These are phyloP conservation scores for Scolopax mira DNA, from an alignment of 2,113 vertebrate genomes.

Conservation along the genomic window DNA sequence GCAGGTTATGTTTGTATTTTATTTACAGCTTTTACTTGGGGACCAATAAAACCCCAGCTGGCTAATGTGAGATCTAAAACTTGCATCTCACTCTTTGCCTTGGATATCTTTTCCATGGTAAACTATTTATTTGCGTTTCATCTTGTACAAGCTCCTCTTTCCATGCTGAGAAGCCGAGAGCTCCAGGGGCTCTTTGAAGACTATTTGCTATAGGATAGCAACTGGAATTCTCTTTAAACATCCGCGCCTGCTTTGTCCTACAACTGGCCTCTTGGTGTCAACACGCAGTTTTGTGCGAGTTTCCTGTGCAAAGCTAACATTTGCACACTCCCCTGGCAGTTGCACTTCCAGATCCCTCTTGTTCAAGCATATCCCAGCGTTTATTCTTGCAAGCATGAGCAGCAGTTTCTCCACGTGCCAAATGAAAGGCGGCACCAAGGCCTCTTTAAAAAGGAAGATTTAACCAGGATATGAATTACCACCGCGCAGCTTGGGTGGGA, in stretches of 20 bases:
- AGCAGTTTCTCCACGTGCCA: constrained; percentile 24
- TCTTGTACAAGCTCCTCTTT: constrained; percentile 58
- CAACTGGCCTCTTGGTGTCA: constrained; percentile 57
- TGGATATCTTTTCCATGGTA: constrained; percentile 59
- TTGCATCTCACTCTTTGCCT: constrained; percentile 53
- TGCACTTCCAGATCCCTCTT: constrained; percentile 34
- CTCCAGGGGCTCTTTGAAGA: constrained; percentile 74
- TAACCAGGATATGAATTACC: neutral
- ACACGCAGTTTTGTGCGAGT: constrained; percentile 25
- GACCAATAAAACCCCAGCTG: constrained; percentile 71
- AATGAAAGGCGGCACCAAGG: neutral
- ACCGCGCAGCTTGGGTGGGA: neutral
- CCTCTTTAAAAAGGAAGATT: constrained; percentile 1
- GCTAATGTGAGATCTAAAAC: constrained; percentile 63
- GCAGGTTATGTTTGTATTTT: constrained; percentile 51
- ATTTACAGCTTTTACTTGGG: constrained; percentile 63
- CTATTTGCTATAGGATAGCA: constrained; percentile 65
- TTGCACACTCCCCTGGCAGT: constrained; percentile 49
- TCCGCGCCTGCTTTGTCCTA: constrained; percentile 50
- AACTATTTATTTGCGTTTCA: constrained; percentile 70
- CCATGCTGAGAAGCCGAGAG: constrained; percentile 67
- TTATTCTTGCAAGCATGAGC: constrained; percentile 24
- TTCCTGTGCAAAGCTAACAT: constrained; percentile 59
- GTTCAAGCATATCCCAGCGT: constrained; percentile 11
- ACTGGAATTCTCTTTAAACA: constrained; percentile 70